Base-by-base conservation (phyloP, 2,888 invertebrate species). In the Hermaeophaga mercurialis region DNA sequence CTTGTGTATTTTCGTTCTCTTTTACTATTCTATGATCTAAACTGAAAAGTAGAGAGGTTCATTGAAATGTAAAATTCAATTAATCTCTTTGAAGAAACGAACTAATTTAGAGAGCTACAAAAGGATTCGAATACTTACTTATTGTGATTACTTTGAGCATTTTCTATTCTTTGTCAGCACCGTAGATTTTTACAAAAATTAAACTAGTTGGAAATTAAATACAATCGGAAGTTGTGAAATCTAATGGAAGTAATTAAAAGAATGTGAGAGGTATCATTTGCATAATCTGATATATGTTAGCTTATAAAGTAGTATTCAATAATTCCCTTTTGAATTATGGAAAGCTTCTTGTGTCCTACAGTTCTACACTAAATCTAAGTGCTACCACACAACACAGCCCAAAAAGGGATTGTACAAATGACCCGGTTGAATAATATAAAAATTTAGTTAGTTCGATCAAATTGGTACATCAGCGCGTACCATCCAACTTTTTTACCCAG, bases 401-500 rank as follows among this genome's bases (percentile, higher is more conserved):
- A 53, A 18, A 41, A 41, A 22, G 28, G 28, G 48, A 57, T 47
- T 48, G 53, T 58, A 54, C 49, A 58, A 58, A 48, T 38, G 58
- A 54, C 18, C 38, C 48, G 48, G 9, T 41, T 26, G 11, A 12
- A 46, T 33, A 17, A 31, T 18, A 1, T 46, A 47, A 54, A 54
- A 58, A 58, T 54, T 54, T 54, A 54, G 58, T 53, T 57, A 57
- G 57, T 57, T 48, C 39, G 47, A 48, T 39, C 39, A 12, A 48
- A 41, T 18, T 47, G 14, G 18, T 36, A 47, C 17, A 46, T 53
- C 18, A 56, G 33, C 50, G 9, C 48, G 38, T 28, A 53, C 24
- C 52, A 46, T 58, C 57, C 54, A 59, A 55, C 62, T 59, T 62
- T 62, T 62, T 62, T 62, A 62, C 62, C 62, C 62, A 58, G 43